These are phyloP conservation scores for Scalopus aquaticus DNA, from an alignment of 2,113 vertebrate genomes.

Conservation along the genomic window DNA sequence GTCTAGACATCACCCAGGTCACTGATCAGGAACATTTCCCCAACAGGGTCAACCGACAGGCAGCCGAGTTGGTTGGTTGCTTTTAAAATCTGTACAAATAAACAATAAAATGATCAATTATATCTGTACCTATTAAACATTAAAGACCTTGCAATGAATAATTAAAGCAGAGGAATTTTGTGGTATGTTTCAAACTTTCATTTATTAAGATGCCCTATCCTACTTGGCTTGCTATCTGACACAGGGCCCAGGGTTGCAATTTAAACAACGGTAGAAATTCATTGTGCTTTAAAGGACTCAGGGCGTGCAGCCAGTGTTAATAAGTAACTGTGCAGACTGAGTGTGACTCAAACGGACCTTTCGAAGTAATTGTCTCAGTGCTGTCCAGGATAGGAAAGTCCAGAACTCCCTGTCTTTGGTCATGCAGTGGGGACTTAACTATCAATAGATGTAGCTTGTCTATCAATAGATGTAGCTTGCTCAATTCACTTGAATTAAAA, in stretches of 20 bases:
- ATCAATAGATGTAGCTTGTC: neutral
- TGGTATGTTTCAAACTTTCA: conserved; percentile 55
- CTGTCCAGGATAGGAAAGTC: neutral
- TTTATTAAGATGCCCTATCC: neutral
- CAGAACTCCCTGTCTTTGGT: neutral
- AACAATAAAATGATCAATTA: conserved; percentile 62
- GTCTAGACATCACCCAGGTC: neutral
- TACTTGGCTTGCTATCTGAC: conserved; percentile 62
- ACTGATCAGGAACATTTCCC: neutral
- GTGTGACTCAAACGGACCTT: neutral
- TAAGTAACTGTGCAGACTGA: conserved; percentile 48
- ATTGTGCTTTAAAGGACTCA: neutral
- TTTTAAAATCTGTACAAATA: conserved; percentile 75
- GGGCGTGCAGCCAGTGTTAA: conserved; percentile 42
- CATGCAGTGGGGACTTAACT: neutral
- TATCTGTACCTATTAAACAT: conserved; percentile 78
- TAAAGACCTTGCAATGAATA: conserved; percentile 55
- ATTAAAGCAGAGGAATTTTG: conserved; percentile 49
- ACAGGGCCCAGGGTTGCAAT: conserved; percentile 57
- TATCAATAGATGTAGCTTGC: neutral
- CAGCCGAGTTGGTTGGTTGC: neutral
- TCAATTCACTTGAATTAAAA: neutral
- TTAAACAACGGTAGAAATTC: conserved; percentile 70
- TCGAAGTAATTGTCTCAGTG: neutral
- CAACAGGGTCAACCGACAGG: conserved; percentile 6